Conservation (phyloP, 2,113 vertebrate species). For the Psittacus erithacus region DNA sequence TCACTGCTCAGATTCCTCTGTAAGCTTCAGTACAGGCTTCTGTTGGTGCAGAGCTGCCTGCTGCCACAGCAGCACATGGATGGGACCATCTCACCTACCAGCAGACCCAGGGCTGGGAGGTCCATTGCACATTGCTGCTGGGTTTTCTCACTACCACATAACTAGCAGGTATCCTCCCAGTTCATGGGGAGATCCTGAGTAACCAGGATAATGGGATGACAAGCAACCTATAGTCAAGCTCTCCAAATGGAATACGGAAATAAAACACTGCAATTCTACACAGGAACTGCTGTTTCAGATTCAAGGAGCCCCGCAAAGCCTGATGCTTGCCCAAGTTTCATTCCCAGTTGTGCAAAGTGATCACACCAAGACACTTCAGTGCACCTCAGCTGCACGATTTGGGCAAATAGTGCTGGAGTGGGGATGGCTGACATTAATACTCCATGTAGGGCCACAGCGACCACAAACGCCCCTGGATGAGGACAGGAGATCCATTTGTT, state of each 20-base stretch:
- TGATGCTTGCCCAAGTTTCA: not conserved
- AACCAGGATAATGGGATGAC: not conserved
- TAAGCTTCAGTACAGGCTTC: not conserved
- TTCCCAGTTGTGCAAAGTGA: not conserved
- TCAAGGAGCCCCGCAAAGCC: not conserved
- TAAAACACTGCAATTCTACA: not conserved
- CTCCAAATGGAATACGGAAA: not conserved
- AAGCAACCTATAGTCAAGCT: not conserved
- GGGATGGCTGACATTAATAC: not conserved
- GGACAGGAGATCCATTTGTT: not conserved
- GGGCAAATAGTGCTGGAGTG: not conserved
- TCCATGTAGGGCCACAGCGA: not conserved
- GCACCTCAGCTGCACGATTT: not conserved
- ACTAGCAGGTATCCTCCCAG: not conserved
- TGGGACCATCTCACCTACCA: not conserved
- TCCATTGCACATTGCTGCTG: rapidly evolving
- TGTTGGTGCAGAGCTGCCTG: not conserved
- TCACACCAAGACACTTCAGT: not conserved
- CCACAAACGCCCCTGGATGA: not conserved
- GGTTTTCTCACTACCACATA: not conserved
- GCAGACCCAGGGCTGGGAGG: not conserved
- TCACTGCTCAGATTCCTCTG: not conserved
- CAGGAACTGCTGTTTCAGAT: not conserved
- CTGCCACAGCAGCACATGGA: not conserved
- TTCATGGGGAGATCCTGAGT: not conserved